These are phyloP conservation scores for Danaus plexippus DNA, from an alignment of 1,140 invertebrate species.

Conservation along the genomic window DNA sequence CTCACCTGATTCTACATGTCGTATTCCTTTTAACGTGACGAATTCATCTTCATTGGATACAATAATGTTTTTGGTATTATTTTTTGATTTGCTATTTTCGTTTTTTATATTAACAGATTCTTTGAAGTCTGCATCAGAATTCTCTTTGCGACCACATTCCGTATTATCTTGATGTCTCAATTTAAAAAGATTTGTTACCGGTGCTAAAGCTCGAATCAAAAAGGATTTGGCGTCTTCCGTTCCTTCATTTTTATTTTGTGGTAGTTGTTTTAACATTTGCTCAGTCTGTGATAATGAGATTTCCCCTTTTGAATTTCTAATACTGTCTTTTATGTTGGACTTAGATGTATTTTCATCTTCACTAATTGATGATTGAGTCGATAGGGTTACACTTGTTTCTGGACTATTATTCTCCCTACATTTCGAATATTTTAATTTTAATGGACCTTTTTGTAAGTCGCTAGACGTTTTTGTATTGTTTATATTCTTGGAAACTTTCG, in stretches of 20 bases:
- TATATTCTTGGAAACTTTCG: constrained; percentile 30
- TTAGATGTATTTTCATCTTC: constrained; percentile 62
- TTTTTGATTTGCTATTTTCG: constrained; percentile 54
- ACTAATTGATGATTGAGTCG: constrained; percentile 62
- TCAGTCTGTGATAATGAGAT: constrained; percentile 67
- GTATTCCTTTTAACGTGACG: constrained; percentile 63
- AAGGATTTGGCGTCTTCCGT: constrained; percentile 80
- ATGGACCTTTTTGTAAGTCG: constrained; percentile 35
- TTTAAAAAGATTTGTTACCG: constrained; percentile 79
- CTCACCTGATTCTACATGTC: constrained; percentile 72
- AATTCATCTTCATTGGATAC: constrained; percentile 59
- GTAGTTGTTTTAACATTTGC: constrained; percentile 70
- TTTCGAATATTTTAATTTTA: constrained; percentile 58
- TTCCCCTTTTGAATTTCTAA: constrained; percentile 74
- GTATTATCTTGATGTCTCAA: constrained; percentile 68
- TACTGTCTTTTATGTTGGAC: constrained; percentile 49
- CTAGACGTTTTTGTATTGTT: constrained; percentile 33
- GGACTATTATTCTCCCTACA: constrained; percentile 67
- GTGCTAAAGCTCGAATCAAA: constrained; percentile 78
- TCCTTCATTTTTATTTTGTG: constrained; percentile 68
- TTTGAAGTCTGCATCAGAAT: constrained; percentile 35
- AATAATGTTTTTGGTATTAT: constrained; percentile 43
- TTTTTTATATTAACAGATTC: constrained; percentile 24
- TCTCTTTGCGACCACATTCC: constrained; percentile 60
- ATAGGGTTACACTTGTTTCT: constrained; percentile 61